Conservation (phyloP, 2,113 vertebrate species). For the Athene cunicularia region DNA sequence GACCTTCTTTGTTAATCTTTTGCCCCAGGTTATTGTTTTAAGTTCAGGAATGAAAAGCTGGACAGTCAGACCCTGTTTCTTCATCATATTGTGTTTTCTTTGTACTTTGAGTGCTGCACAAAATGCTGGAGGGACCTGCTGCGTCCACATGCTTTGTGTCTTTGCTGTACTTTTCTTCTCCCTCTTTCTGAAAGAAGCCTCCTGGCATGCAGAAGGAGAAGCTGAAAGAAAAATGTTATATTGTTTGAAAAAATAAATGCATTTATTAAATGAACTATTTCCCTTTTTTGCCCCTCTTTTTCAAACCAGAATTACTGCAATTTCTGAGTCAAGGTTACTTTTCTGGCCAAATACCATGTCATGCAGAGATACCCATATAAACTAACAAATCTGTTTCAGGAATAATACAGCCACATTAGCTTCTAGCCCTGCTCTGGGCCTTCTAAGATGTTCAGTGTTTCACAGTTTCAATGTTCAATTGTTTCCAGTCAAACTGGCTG, state of each 20-base stretch:
- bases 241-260: not conserved
- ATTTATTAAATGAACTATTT: not conserved
- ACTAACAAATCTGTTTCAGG: not conserved
- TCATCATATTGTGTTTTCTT: conserved; percentile 17
- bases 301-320: not conserved
- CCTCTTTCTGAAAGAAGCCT: not conserved
- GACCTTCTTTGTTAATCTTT: conserved; percentile 8
- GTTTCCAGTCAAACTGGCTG: not conserved
- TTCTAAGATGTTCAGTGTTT: not conserved
- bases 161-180: not conserved
- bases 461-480: not conserved
- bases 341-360: not conserved
- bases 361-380: not conserved
- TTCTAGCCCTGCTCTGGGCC: not conserved
- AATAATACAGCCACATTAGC: not conserved
- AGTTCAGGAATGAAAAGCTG: conserved; percentile 38
- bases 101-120: not conserved
- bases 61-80: not conserved
- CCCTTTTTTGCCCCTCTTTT: not conserved
- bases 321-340: not conserved
- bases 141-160: not conserved
- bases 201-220: not conserved
- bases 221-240: not conserved
- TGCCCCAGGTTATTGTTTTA: conserved; percentile 22
- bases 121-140: not conserved